Conservation (phyloP, 2,113 vertebrate genomes). For the Isichthys henryi region DNA sequence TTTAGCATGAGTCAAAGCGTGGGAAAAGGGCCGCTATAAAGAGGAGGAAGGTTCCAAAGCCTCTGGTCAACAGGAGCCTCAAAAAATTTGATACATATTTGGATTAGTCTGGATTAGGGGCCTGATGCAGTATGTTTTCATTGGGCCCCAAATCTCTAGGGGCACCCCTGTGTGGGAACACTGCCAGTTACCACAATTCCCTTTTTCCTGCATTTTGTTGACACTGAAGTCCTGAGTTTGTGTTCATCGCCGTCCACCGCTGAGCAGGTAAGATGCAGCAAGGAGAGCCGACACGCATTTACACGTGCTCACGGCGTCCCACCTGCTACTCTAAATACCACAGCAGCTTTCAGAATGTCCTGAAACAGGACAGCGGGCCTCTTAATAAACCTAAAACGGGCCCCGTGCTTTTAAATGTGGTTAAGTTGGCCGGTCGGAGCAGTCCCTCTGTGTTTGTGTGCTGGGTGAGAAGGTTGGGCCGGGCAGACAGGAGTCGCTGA, state of each 20-base stretch:
- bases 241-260: neutral
- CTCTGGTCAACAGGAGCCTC: neutral
- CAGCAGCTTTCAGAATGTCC: neutral
- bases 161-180: neutral
- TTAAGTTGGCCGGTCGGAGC: neutral
- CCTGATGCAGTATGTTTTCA: neutral
- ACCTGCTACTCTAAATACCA: neutral
- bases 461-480: neutral
- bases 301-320: neutral
- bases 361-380: neutral
- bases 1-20: neutral
- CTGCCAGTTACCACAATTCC: neutral
- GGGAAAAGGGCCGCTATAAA: neutral
- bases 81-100: neutral
- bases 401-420: neutral
- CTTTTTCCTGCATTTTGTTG: neutral
- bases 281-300: neutral
- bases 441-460: constrained; percentile 24
- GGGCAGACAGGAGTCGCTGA: neutral
- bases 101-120: neutral
- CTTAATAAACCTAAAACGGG: constrained; percentile 16
- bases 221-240: neutral
- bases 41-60: neutral
- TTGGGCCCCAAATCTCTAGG: neutral
- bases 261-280: neutral